Percentiles rank a stretch among this genome's conserved stretches.
Evolutionary conservation across 2,888 invertebrate species (phyloP).

Genomic region (Allacma fusca): DNA sequence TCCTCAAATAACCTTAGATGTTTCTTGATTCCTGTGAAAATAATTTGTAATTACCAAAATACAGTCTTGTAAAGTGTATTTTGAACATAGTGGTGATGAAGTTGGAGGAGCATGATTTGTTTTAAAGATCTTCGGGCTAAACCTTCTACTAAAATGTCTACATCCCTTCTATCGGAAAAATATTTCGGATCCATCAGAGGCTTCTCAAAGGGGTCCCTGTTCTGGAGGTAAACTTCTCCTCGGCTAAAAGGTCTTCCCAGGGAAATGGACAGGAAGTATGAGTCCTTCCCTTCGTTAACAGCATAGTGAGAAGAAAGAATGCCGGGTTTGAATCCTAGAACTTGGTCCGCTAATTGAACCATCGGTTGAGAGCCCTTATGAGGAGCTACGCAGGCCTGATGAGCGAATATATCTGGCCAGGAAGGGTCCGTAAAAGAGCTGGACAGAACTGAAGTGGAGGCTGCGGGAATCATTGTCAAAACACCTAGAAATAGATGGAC

Average conservation of each 20-base stretch:
- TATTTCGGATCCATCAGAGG: slow-evolving; percentile 27
- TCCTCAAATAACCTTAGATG: slow-evolving; percentile 23
- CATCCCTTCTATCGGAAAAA: slow-evolving; percentile 20
- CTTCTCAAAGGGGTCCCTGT: slow-evolving; percentile 6
- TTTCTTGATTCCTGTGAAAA: slow-evolving; percentile 28
- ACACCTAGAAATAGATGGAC: too few species aligned
- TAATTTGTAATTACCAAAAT: slow-evolving; percentile 10
- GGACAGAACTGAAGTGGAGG: background rate
- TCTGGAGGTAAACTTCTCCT: slow-evolving; percentile 13
- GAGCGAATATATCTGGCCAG: slow-evolving; percentile 28
- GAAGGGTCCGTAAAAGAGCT: slow-evolving; percentile 5
- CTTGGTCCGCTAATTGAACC: slow-evolving; percentile 1
- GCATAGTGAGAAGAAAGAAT: slow-evolving; percentile 10
- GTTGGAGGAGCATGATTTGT: too few species aligned
- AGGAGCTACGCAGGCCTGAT: slow-evolving; percentile 18
- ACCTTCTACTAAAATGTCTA: slow-evolving; percentile 24
- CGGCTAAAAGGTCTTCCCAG: slow-evolving; percentile 7
- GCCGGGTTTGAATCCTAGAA: slow-evolving; percentile 5
- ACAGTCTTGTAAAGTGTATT: too few species aligned
- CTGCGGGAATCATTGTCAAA: background rate
- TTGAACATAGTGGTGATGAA: too few species aligned
- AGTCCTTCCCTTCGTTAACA: slow-evolving; percentile 14
- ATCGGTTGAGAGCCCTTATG: slow-evolving; percentile 8
- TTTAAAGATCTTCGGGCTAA: too few species aligned
- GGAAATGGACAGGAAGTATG: slow-evolving; percentile 11